phyloP scores from a whole-genome alignment of 2,113 vertebrate genomes.

The Pachyramphus minor region DNA sequence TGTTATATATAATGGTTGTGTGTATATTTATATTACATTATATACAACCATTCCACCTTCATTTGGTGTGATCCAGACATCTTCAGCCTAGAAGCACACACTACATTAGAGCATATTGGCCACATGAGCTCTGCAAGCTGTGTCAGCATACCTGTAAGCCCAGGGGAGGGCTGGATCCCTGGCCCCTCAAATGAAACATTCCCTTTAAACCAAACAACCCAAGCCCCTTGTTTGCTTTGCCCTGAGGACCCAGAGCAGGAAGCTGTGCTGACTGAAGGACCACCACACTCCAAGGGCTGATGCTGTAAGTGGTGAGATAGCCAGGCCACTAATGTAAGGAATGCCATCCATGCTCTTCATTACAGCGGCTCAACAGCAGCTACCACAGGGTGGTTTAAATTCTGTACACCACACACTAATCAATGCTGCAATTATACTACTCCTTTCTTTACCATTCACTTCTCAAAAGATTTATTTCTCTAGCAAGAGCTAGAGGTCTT shows the following conservation, averaged over 20 bases:
- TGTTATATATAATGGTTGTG: neutral
- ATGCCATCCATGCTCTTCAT: neutral
- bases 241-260: neutral
- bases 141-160: fast-evolving
- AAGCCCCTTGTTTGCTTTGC: neutral
- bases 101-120: fast-evolving
- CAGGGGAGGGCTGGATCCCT: neutral
- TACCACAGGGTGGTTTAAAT: neutral
- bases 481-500: neutral
- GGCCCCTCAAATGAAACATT: neutral
- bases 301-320: neutral
- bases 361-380: neutral
- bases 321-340: neutral
- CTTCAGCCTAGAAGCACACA: neutral
- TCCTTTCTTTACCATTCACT: neutral
- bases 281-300: fast-evolving
- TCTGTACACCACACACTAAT: neutral
- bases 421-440: neutral
- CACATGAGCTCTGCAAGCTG: neutral
- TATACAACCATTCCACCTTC: neutral
- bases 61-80: neutral
- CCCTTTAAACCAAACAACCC: neutral
- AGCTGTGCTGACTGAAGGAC: neutral
- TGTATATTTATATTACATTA: neutral
- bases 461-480: neutral